Percentiles rank a stretch among this genome's conserved stretches.
phyloP scores from a whole-genome alignment of 1,140 invertebrate genomes.

The Drosophila navojoa region DNA sequence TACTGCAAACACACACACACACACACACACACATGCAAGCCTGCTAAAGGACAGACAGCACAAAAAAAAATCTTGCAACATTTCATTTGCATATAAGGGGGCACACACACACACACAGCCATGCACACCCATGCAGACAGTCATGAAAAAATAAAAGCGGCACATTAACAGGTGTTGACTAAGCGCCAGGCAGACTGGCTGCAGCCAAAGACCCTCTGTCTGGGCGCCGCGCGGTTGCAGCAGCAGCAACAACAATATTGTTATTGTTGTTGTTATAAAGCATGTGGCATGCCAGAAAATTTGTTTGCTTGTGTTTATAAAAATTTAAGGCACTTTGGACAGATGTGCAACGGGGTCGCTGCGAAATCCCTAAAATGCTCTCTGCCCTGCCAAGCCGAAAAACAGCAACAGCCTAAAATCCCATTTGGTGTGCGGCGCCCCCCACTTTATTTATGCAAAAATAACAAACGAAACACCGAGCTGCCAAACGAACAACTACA shows the following conservation, averaged over 20 bases:
- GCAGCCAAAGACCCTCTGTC: constrained; percentile 22
- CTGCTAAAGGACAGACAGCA: background rate
- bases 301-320: constrained; percentile 75
- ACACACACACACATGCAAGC: constrained; percentile 3
- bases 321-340: constrained; percentile 68
- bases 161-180: constrained; percentile 81
- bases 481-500: constrained; percentile 15
- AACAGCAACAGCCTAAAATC: constrained; percentile 64
- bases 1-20: constrained; percentile 41
- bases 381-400: background rate
- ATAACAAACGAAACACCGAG: constrained; percentile 70
- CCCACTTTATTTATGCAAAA: constrained; percentile 77
- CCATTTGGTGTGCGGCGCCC: constrained; percentile 62
- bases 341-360: constrained; percentile 27
- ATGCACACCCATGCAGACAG: background rate
- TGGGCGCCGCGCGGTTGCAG: constrained; percentile 5
- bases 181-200: constrained; percentile 49
- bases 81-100: constrained; percentile 71
- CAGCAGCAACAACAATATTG: constrained; percentile 23
- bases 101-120: constrained; percentile 14
- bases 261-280: constrained; percentile 34
- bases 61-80: constrained; percentile 40
- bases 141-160: constrained; percentile 48
- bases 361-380: constrained; percentile 59
- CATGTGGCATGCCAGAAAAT: constrained; percentile 57